Evolutionary conservation across 2,797 vertebrate genomes (phyloP).

Genomic region (Clarias platycephalus): DNA sequence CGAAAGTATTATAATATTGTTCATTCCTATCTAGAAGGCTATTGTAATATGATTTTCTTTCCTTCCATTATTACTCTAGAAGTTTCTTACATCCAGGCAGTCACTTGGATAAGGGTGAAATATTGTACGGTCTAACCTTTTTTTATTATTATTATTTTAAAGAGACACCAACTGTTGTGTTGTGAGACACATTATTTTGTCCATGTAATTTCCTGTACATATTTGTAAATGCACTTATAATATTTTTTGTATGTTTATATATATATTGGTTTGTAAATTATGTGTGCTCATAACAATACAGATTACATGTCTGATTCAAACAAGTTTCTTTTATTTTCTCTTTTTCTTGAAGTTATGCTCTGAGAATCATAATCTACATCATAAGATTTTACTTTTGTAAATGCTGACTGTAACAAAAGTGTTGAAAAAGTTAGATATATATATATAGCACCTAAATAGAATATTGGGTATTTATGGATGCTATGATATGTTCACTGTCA

Average conservation of each 20-base stretch:
- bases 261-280: constrained; percentile 26
- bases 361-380: background rate
- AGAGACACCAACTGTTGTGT: background rate
- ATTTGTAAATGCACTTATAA: constrained; percentile 47
- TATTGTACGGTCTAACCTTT: background rate
- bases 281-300: background rate
- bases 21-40: background rate
- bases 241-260: constrained; percentile 3
- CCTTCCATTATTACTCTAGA: background rate
- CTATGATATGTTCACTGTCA: background rate
- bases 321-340: background rate
- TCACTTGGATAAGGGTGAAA: background rate
- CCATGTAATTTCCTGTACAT: constrained; percentile 33
- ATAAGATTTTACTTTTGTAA: background rate
- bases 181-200: background rate
- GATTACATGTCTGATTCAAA: background rate
- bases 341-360: background rate
- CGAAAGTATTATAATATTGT: background rate
- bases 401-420: background rate
- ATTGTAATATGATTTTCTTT: too few relatives aligned
- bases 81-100: background rate
- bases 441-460: background rate
- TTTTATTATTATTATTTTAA: background rate
- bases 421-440: background rate
- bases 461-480: background rate